A percentile compares a stretch with the other conserved stretches of the same genome.
phyloP scores from a whole-genome alignment of 2,888 invertebrate genomes.

The Chymomyza caudatula region DNA sequence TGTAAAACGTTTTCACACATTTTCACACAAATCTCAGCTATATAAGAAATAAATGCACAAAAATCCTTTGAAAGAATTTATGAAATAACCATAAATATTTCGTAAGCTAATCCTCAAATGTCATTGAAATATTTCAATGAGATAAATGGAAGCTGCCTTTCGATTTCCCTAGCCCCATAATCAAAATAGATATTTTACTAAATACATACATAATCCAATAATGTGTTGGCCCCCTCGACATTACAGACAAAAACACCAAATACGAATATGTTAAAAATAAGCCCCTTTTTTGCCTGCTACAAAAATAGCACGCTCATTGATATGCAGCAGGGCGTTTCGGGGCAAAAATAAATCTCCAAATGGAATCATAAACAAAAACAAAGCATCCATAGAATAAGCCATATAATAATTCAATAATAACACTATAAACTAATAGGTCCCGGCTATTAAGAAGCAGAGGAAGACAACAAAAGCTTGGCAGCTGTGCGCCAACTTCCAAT shows the following conservation, averaged over 20 bases:
- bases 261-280: not conserved
- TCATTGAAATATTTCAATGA: conserved; percentile 42
- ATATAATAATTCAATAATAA: conserved; percentile 54
- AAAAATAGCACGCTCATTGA: conserved; percentile 58
- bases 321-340: conserved; percentile 42
- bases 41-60: conserved; percentile 7
- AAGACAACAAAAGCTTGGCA: conserved; percentile 13
- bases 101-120: conserved; percentile 55
- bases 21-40: conserved; percentile 45
- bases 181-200: not conserved
- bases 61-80: conserved; percentile 41
- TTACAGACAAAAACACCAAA: not conserved
- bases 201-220: not conserved
- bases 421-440: conserved; percentile 50
- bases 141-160: not conserved
- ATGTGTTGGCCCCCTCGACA: not conserved
- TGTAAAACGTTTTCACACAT: conserved; percentile 6
- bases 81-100: conserved; percentile 38
- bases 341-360: conserved; percentile 41
- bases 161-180: not conserved
- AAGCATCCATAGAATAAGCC: not conserved
- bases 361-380: conserved; percentile 21
- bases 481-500: conserved; percentile 18
- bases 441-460: conserved; percentile 42
- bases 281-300: conserved; percentile 3